Percentiles rank a stretch among this genome's conserved stretches.
phyloP scores from a whole-genome alignment of 53 echinoderm and acorn worm genomes.

The Actinopyga echinites region DNA sequence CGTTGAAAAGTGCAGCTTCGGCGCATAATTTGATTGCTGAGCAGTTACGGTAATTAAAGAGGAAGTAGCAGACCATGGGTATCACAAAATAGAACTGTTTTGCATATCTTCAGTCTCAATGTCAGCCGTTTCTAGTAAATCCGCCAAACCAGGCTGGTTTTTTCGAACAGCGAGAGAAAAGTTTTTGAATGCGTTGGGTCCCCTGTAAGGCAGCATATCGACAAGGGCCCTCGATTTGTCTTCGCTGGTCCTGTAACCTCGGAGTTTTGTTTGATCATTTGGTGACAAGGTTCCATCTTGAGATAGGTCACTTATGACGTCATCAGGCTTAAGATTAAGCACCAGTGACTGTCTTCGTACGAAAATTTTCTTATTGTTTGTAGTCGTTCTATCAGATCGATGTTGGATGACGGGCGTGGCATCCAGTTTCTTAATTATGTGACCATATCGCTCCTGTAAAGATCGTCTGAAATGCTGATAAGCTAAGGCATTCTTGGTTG shows the following conservation, averaged over 20 bases:
- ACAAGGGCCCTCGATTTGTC: slow-evolving; percentile 80
- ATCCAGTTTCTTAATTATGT: slow-evolving; percentile 73
- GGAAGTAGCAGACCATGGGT: too few relatives aligned
- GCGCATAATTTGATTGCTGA: too few relatives aligned
- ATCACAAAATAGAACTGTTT: slow-evolving; percentile 23
- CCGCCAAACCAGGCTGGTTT: slow-evolving; percentile 72
- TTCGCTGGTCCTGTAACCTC: slow-evolving; percentile 58
- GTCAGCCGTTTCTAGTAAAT: slow-evolving; percentile 68
- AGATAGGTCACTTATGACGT: slow-evolving; percentile 60
- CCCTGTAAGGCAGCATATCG: slow-evolving; percentile 68
- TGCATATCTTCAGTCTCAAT: slow-evolving; percentile 15
- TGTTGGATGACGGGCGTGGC: slow-evolving; percentile 27
- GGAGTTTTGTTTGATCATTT: slow-evolving; percentile 68
- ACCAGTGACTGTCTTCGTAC: slow-evolving; percentile 68
- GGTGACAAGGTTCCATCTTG: slow-evolving; percentile 65
- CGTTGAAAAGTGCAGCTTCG: too few relatives aligned
- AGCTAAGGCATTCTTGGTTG: slow-evolving; percentile 72
- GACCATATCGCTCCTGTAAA: slow-evolving; percentile 76
- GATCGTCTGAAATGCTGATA: slow-evolving; percentile 90
- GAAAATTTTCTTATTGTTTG: slow-evolving; percentile 40
- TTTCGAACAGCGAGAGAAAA: slow-evolving; percentile 69
- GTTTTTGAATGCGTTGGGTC: slow-evolving; percentile 71
- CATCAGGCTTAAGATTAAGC: slow-evolving; percentile 72
- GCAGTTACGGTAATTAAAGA: too few relatives aligned
- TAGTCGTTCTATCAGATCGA: slow-evolving; percentile 2